These are phyloP conservation scores for Cheilosia variabilis DNA, from an alignment of 2,888 invertebrate species.

Conservation along the genomic window DNA sequence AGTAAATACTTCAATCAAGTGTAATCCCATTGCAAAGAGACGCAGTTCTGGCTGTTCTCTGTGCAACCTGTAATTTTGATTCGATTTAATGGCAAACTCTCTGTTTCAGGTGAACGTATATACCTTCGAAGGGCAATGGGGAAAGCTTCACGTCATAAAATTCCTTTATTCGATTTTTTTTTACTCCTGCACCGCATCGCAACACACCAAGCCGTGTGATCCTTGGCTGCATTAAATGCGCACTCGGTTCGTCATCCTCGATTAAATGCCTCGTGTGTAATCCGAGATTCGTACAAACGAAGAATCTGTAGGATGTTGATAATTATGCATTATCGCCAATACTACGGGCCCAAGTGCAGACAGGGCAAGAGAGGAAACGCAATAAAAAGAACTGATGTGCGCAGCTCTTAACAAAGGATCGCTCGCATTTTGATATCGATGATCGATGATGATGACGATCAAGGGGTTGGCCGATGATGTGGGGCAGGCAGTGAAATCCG, in stretches of 20 bases:
- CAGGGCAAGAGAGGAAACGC: background rate
- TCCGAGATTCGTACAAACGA: constrained; percentile 42
- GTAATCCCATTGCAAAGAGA: constrained; percentile 16
- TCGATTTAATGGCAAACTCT: constrained; percentile 39
- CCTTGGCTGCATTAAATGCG: constrained; percentile 31
- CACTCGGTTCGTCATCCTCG: constrained; percentile 35
- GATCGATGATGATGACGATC: constrained; percentile 27
- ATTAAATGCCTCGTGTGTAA: constrained; percentile 51
- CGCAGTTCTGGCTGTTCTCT: background rate
- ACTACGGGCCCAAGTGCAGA: constrained; percentile 38
- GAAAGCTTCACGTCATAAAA: constrained; percentile 12
- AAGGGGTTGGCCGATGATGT: background rate
- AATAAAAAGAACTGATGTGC: background rate
- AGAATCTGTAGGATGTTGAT: constrained; percentile 52
- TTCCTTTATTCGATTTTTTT: constrained; percentile 5
- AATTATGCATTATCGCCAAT: constrained; percentile 55
- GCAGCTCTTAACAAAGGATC: constrained; percentile 41
- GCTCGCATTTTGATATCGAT: constrained; percentile 36
- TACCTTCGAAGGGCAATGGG: background rate
- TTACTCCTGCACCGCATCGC: no score
- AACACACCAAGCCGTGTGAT: background rate
- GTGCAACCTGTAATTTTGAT: constrained; percentile 53
- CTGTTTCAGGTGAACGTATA: background rate
- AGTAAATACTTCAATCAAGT: constrained; percentile 16
- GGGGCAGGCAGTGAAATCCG: constrained; percentile 21